Evolutionary conservation across 2,888 invertebrate species (phyloP).

Genomic region (Troides oblongomaculatus): DNA sequence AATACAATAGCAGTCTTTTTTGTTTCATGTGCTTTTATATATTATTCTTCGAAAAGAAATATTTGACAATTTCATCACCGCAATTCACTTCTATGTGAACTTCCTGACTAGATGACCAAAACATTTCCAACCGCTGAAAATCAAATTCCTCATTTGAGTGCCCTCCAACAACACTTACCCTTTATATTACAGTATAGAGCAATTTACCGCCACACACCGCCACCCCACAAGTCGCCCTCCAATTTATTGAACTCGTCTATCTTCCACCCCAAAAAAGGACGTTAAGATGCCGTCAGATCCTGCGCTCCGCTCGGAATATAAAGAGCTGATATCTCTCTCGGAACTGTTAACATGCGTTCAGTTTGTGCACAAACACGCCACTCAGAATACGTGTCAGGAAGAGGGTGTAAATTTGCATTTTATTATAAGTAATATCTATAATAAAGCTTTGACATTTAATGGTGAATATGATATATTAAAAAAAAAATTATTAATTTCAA

Average conservation of each 20-base stretch:
- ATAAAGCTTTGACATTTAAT: too few relatives aligned
- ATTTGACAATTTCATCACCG: too few relatives aligned
- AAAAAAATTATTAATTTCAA: too few relatives aligned
- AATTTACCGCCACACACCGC: conserved; percentile 38
- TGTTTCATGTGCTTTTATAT: too few relatives aligned
- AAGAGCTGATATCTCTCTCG: conserved; percentile 39
- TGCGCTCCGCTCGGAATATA: conserved; percentile 39
- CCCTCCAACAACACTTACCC: conserved; percentile 34
- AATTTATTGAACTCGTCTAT: conserved; percentile 72
- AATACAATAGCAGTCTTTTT: background rate
- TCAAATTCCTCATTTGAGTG: conserved; percentile 30
- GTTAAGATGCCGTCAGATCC: conserved; percentile 65
- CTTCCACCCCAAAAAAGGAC: conserved; percentile 65
- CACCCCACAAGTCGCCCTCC: conserved; percentile 53
- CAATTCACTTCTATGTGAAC: too few relatives aligned
- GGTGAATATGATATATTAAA: too few relatives aligned
- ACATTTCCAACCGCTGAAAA: conserved; percentile 14
- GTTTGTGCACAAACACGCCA: background rate
- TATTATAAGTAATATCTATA: too few relatives aligned
- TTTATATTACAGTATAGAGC: conserved; percentile 37
- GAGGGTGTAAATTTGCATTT: too few relatives aligned
- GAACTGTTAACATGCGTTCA: background rate
- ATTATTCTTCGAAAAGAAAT: too few relatives aligned
- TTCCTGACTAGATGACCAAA: conserved; percentile 9
- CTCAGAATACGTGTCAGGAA: background rate